Percentiles rank a stretch among this genome's conserved stretches.
Conservation (phyloP, 2,888 invertebrate species). For the Temnothorax unifasciatus region DNA sequence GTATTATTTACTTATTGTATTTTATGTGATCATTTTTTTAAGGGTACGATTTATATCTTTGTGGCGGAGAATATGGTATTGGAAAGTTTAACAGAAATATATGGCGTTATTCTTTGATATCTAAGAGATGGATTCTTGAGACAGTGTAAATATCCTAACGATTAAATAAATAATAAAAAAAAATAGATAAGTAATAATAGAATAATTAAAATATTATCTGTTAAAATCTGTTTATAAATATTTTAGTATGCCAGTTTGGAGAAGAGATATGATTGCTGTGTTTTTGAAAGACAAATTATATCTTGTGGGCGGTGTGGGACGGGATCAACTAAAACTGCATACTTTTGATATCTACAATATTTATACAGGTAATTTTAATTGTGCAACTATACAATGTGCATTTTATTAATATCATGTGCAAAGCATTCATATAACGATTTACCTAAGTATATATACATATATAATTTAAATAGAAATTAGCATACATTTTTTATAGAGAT, state of each 20-base stretch:
- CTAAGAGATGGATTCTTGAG: conserved; percentile 79
- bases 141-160: conserved; percentile 68
- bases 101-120: conserved; percentile 80
- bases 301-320: conserved; percentile 79
- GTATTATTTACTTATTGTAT: background rate
- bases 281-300: conserved; percentile 77
- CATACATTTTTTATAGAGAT: too few relatives aligned
- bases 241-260: conserved; percentile 73
- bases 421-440: too few relatives aligned
- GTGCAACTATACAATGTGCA: too few relatives aligned
- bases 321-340: conserved; percentile 70
- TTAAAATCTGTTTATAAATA: background rate
- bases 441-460: too few relatives aligned
- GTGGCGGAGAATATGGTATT: conserved; percentile 80
- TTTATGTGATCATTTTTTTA: conserved; percentile 51
- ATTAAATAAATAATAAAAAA: background rate
- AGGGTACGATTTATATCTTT: conserved; percentile 80
- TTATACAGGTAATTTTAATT: conserved; percentile 71
- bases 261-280: conserved; percentile 80
- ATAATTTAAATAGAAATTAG: too few relatives aligned
- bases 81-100: conserved; percentile 78
- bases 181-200: background rate
- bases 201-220: background rate
- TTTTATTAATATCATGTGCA: too few relatives aligned
- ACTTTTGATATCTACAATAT: conserved; percentile 78